Base-by-base conservation (phyloP, 2,797 vertebrate genomes). In the Rhinichthys osculus region DNA sequence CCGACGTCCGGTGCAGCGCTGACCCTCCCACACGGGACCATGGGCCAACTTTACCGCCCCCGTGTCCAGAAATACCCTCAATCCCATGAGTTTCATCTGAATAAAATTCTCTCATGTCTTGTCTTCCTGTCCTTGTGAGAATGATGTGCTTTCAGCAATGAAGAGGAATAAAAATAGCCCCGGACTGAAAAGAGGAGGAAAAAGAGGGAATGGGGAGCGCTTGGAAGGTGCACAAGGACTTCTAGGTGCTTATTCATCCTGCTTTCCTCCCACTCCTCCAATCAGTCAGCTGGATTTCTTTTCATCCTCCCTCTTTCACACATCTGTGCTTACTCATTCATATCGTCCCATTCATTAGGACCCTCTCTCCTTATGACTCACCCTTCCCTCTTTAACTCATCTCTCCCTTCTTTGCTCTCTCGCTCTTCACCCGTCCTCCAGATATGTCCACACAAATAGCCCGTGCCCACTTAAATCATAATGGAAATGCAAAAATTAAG, bases 161-260 rank as follows among this genome's bases (percentile, higher is more conserved):
- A 91, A 90, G 88, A 89, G 85, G 85, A 83, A 78, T 81, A 73
- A 87, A 91, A 90, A 90, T 91, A 92, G 88, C 87, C 35, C 47
- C 38, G 57, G 44, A 82, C 33, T 87, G 86, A 87, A 88, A 88
- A 86, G 73, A 84, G 78, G 77, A 82, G 82, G 71, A 79, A 85
- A 83, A 87, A 77, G 64, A 73, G 47, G 47, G 19, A 80, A 44
- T 21, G 52, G 84, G 73, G 79, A 80, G 66, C 50, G 74, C 83
- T 82, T 81, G 78, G 86, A 83, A 87, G 84, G 82, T 79, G 64
- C 85, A 89, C 86, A 87, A 87, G 89, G 84, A 87, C 87, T 47
- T 85, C 70, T 54, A 67, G 85, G 74, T 88, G 78, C 77, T 82
- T 77, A 35, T 82, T 84, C 66, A 87, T 88, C 70, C 87, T 50